Conservation (phyloP, 2,113 vertebrate genomes). For the Acrocephalus arundinaceus region DNA sequence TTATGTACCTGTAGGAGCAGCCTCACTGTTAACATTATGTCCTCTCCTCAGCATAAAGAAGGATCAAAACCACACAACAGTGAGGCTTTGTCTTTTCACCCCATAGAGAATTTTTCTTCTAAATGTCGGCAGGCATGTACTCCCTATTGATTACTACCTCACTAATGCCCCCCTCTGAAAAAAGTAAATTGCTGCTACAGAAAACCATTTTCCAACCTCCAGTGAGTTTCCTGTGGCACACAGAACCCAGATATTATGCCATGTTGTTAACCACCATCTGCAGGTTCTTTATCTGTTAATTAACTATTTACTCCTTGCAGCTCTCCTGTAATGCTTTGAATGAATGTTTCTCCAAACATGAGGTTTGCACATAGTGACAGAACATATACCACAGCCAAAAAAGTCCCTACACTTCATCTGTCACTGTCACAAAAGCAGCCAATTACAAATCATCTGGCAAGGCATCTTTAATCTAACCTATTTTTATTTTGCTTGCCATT, state of each 20-base stretch:
- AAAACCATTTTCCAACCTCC: neutral
- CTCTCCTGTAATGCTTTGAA: neutral
- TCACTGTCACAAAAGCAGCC: neutral
- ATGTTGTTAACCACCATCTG: conserved; percentile 18
- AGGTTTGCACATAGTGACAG: neutral
- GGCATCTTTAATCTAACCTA: neutral
- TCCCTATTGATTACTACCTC: neutral
- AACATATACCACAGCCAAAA: neutral
- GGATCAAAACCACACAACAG: neutral
- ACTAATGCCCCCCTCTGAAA: neutral
- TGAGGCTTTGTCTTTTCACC: neutral
- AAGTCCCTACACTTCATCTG: neutral
- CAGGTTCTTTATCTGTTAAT: neutral
- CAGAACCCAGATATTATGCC: neutral
- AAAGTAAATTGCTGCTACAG: neutral
- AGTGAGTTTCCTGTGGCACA: neutral
- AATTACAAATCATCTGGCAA: conserved; percentile 12
- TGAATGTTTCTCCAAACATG: neutral
- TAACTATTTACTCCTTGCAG: conserved; percentile 14
- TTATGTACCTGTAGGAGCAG: neutral
- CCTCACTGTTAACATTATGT: neutral
- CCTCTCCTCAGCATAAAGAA: neutral
- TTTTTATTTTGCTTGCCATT: neutral
- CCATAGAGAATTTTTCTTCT: neutral
- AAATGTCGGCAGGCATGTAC: neutral